Base-by-base conservation (phyloP, 2,797 vertebrate species). In the Crax fasciolata region DNA sequence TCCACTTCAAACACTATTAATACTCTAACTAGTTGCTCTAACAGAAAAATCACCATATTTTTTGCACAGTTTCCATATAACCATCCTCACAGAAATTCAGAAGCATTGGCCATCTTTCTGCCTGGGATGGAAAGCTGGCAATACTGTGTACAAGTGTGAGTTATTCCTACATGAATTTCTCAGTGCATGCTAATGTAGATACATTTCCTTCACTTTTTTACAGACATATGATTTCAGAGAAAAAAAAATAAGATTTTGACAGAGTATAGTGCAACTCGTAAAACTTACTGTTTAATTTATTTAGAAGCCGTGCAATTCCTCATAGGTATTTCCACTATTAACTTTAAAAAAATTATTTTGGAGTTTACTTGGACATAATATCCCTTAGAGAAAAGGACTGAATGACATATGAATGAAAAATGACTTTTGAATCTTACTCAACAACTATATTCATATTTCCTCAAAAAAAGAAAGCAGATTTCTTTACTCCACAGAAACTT, bases 71-170 rank as follows among this genome's bases (percentile, higher is more conserved):
- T 13, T 18, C 66, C 13, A 14, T 23, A 9, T 11, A 62, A 74
- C 5, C 16, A 74, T 19, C 4, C 65, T 70, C 32, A 58, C 9
- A 78, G 43, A 38, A 70, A 65, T 80, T 57, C 51, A 11, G 30
- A 57, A 61, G 18, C 3, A 20, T 1, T 39, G 4, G 30, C 43
- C 6, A 27, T 9, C 9, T 5, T n/a, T 52, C 11, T 3, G 48
- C 4, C 10, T 8, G 12, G 2, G 19, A 35, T 1, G 1, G 18
- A 66, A 20, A 70, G 7, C 2, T 54, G 17, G 43, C 30, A 54
- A 41, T 13, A 49, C 0, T 0, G 2, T 28, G 11, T 30, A 8
- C 11, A 65, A 17, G 27, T 49, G 15, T 54, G 4, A 27, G 9
- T 51, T 77, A 58, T 57, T 70, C 27, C 11, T 93, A 5, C 10